Percentiles rank a stretch among this genome's conserved stretches.
Conservation (phyloP, 2,113 vertebrate species). For the Laticauda colubrina region DNA sequence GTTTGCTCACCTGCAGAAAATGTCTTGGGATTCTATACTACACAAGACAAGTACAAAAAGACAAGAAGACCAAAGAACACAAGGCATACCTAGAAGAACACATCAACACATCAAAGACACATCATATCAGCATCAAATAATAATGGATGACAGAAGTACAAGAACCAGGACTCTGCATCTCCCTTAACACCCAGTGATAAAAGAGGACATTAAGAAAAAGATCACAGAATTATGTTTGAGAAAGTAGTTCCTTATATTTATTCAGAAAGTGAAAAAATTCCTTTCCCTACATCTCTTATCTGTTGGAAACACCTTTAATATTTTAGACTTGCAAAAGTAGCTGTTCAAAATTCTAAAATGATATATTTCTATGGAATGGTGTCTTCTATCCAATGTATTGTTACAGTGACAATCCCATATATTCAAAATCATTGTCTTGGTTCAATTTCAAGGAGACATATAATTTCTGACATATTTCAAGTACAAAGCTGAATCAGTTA, state of each 20-base stretch:
- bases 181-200: no score
- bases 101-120: no score
- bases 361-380: not conserved
- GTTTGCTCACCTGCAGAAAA: no score
- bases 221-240: not conserved
- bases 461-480: not conserved
- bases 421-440: not conserved
- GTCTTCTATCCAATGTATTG: not conserved
- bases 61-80: no score
- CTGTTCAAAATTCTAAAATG: not conserved
- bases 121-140: no score
- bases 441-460: conserved; percentile 9
- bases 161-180: no score
- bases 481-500: not conserved
- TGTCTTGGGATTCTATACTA: no score
- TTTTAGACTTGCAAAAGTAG: not conserved
- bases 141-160: no score
- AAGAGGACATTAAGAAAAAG: no score
- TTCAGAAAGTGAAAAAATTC: not conserved
- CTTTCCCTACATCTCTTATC: not conserved
- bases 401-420: not conserved
- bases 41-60: no score
- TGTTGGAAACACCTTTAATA: not conserved
- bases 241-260: not conserved
- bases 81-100: no score